Conservation (phyloP, 2,113 vertebrate genomes). For the Tenrec ecaudatus region DNA sequence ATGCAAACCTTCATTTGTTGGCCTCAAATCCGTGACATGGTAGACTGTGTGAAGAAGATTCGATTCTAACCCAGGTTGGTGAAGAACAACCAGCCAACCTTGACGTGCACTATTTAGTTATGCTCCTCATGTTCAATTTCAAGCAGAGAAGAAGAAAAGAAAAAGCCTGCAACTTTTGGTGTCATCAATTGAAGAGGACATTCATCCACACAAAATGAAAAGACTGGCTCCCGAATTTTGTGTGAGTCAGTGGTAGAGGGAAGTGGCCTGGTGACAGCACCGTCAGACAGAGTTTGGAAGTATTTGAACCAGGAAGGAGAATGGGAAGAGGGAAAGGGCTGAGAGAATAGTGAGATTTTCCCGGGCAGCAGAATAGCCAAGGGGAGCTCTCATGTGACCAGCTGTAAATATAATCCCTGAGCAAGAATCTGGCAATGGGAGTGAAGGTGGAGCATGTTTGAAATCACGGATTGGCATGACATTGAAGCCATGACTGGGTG, state of each 20-base stretch:
- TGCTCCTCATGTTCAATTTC: background rate
- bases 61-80: background rate
- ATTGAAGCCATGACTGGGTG: background rate
- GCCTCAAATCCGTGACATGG: background rate
- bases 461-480: background rate
- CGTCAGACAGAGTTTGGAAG: background rate
- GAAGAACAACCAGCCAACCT: background rate
- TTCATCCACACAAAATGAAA: conserved; percentile 5
- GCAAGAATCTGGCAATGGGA: background rate
- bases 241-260: background rate
- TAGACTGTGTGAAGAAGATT: background rate
- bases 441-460: background rate
- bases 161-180: background rate
- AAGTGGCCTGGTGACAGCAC: background rate
- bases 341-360: background rate
- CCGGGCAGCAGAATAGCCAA: no score
- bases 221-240: background rate
- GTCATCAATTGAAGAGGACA: background rate
- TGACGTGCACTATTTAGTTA: background rate
- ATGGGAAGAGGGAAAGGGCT: background rate
- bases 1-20: background rate
- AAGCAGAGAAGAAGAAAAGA: no score
- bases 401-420: background rate
- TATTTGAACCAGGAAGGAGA: background rate
- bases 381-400: no score